These are phyloP conservation scores for Drosophila obscura DNA, from an alignment of 1,140 invertebrate species.

Conservation along the genomic window DNA sequence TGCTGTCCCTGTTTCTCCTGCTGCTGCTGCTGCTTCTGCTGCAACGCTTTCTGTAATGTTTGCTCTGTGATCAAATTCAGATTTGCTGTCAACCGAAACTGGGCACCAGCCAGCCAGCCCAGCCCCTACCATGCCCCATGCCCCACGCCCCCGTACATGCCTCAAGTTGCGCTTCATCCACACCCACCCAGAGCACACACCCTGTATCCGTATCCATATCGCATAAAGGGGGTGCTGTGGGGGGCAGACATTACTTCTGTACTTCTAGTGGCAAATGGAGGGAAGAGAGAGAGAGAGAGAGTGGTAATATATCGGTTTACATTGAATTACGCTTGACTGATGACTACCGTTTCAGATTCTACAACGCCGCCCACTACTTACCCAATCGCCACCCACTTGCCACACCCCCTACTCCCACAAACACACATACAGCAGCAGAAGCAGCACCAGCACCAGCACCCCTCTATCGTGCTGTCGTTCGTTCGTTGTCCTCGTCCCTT, in stretches of 20 bases:
- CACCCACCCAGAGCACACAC: constrained; percentile 41
- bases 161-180: background rate
- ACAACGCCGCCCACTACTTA: constrained; percentile 3
- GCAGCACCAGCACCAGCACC: background rate
- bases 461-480: background rate
- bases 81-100: constrained; percentile 76
- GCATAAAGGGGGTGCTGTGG: background rate
- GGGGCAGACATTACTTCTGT: background rate
- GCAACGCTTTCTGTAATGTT: constrained; percentile 67
- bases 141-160: background rate
- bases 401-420: background rate
- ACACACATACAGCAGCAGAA: no score
- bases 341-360: constrained; percentile 62
- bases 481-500: constrained; percentile 3
- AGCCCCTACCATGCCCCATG: background rate
- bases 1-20: constrained; percentile 7
- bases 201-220: constrained; percentile 4
- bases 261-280: no score
- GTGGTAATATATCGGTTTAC: constrained; percentile 60
- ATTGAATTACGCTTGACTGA: constrained; percentile 75
- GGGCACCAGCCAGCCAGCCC: constrained; percentile 32
- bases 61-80: constrained; percentile 73
- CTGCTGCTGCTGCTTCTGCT: constrained; percentile 16
- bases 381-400: constrained; percentile 11
- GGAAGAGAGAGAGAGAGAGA: background rate